Evolutionary conservation across 2,888 invertebrate species (phyloP), one percentile per base, ranked within the genome.

Genomic region (Acanthosepion lycidas): DNA sequence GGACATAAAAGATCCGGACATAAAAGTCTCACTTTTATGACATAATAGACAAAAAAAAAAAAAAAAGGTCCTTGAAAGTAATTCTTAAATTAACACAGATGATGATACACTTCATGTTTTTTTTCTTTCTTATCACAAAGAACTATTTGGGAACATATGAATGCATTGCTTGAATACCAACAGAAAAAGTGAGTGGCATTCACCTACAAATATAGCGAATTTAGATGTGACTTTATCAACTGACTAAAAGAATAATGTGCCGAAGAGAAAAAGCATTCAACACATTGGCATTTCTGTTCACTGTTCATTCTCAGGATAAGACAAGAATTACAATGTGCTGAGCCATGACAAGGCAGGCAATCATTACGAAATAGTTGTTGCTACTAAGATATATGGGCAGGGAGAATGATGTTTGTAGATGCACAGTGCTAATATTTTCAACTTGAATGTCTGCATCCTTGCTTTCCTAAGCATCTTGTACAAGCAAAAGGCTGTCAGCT

Each of bases 291-390:
- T 78, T 78, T 78, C 78, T 33, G 15, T n/a, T n/a, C n/a, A 33
- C 33, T 78, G n/a, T 78, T 78, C 2, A 6, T 59, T 59, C 51
- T 59, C 59, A 59, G 59, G 59, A 59, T 59, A 26, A 59, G 59
- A 59, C 23, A 59, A 59, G 78, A 78, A n/a, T 78, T 78, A 78
- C 33, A 33, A 78, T n/a, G n/a, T 78, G n/a, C n/a, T 33, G 15
- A n/a, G 78, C 33, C 78, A 33, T 5, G 78, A 78, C 15, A 33
- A 33, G 78, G 78, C 78, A 78, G 78, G 78, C 78, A 78, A n/a
- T 78, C 78, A 78, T 78, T n/a, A 78, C n/a, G 78, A 78, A 78
- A 78, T 78, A 78, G 78, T n/a, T 78, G 78, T n/a, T 78, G 18
- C 78, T n/a, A n/a, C 12, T 8, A 78, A 78, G 78, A 78, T 78